Evolutionary conservation across 2,797 vertebrate genomes (phyloP).

Genomic region (Anomalospiza imberbis): DNA sequence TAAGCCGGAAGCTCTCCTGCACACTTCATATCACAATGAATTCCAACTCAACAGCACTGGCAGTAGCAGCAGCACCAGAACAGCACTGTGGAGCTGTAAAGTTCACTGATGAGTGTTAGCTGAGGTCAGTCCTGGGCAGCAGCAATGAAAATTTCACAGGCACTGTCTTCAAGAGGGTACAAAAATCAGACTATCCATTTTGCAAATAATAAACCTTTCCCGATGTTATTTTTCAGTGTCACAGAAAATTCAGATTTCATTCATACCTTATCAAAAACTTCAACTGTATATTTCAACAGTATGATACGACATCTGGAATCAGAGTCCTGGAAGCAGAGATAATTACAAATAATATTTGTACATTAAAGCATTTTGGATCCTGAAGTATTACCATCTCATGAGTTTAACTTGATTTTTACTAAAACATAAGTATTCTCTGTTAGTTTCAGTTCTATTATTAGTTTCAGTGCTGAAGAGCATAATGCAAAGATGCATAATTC

Average conservation of each 20-base stretch:
- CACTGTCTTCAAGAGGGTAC: not conserved
- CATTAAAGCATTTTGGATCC: not conserved
- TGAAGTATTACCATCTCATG: not conserved
- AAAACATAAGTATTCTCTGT: not conserved
- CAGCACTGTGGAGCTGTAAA: not conserved
- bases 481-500: not conserved
- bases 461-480: not conserved
- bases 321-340: not conserved
- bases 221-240: not conserved
- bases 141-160: not conserved
- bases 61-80: not conserved
- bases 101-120: not conserved
- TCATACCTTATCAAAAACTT: not conserved
- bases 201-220: not conserved
- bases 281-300: not conserved
- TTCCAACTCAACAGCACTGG: not conserved
- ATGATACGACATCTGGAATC: not conserved
- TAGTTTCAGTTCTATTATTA: not conserved
- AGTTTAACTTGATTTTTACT: not conserved
- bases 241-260: not conserved
- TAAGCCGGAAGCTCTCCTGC: conserved; percentile 1
- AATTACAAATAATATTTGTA: not conserved
- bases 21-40: not conserved
- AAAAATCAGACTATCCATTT: not conserved
- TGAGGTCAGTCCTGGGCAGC: conserved; percentile 2